A percentile compares a stretch with the other conserved stretches of the same genome.
phyloP scores from a whole-genome alignment of 1,140 invertebrate species.

The Drosophila grimshawi region DNA sequence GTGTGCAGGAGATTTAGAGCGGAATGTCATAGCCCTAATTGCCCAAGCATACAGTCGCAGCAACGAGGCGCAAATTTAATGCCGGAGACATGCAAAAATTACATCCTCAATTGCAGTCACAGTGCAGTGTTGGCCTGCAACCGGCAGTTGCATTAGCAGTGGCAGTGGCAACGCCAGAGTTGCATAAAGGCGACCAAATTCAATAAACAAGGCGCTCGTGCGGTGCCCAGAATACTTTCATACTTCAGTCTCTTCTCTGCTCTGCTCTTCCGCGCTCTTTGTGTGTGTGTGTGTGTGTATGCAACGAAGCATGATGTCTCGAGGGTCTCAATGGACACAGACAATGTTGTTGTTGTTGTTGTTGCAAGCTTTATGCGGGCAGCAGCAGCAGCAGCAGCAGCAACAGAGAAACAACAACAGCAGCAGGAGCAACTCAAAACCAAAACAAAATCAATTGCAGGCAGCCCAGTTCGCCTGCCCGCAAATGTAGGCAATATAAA shows the following conservation, averaged over 20 bases:
- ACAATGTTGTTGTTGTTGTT: conserved; percentile 46
- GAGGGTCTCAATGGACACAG: conserved; percentile 42
- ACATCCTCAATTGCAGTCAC: conserved; percentile 73
- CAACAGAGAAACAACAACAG: conserved; percentile 6
- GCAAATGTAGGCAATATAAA: conserved; percentile 79
- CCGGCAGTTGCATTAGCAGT: conserved; percentile 5
- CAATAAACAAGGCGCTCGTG: conserved; percentile 79
- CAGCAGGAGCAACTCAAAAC: conserved; percentile 28
- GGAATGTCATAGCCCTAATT: conserved; percentile 81
- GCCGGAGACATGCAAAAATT: conserved; percentile 82
- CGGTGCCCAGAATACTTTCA: conserved; percentile 43
- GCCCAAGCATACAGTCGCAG: conserved; percentile 50
- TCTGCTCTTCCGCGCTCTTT: background rate
- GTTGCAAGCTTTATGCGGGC: conserved; percentile 23
- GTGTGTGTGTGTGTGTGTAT: conserved; percentile 18
- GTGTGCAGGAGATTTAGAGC: conserved; percentile 80
- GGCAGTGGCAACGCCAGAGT: conserved; percentile 13
- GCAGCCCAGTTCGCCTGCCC: conserved; percentile 27
- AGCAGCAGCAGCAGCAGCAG: conserved; percentile 5
- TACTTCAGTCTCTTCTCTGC: background rate
- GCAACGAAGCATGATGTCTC: conserved; percentile 53
- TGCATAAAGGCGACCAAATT: conserved; percentile 64
- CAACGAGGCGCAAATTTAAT: conserved; percentile 67
- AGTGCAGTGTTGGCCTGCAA: background rate
- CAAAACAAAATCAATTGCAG: conserved; percentile 78